Conservation (phyloP, 2,888 invertebrate species). For the Trichopria drosophilae region DNA sequence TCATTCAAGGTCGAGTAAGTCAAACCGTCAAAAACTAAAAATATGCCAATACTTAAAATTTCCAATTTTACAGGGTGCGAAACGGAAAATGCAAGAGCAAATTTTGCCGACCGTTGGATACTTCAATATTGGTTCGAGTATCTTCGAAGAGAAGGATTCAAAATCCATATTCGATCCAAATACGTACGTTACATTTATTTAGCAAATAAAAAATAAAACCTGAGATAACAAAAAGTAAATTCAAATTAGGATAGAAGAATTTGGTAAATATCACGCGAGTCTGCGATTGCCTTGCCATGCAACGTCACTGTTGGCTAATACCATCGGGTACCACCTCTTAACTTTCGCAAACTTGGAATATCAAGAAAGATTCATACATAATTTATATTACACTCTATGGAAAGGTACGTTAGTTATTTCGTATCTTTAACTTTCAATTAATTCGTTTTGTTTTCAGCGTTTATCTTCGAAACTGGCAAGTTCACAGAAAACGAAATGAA, state of each 20-base stretch:
- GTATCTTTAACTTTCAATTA: background rate
- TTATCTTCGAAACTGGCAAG: slow-evolving; percentile 47
- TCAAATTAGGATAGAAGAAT: slow-evolving; percentile 42
- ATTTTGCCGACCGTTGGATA: slow-evolving; percentile 51
- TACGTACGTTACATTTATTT: slow-evolving; percentile 36
- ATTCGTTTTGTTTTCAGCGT: slow-evolving; percentile 40
- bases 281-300: slow-evolving; percentile 51
- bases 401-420: slow-evolving; percentile 38
- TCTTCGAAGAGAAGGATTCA: slow-evolving; percentile 42
- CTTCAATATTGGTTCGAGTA: slow-evolving; percentile 49
- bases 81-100: slow-evolving; percentile 31
- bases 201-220: slow-evolving; percentile 2
- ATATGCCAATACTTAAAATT: background rate
- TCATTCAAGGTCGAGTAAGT: slow-evolving; percentile 27
- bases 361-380: slow-evolving; percentile 53
- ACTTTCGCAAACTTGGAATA: slow-evolving; percentile 49
- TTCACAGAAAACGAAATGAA: slow-evolving; percentile 46
- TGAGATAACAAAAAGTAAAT: slow-evolving; percentile 4
- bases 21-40: background rate
- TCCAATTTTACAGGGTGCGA: slow-evolving; percentile 14
- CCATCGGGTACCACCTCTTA: slow-evolving; percentile 52
- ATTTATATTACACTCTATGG: slow-evolving; percentile 50
- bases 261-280: slow-evolving; percentile 47
- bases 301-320: slow-evolving; percentile 51
- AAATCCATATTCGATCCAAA: slow-evolving; percentile 51